These are phyloP conservation scores for Clarias magur DNA, from an alignment of 2,113 vertebrate species.

Conservation along the genomic window DNA sequence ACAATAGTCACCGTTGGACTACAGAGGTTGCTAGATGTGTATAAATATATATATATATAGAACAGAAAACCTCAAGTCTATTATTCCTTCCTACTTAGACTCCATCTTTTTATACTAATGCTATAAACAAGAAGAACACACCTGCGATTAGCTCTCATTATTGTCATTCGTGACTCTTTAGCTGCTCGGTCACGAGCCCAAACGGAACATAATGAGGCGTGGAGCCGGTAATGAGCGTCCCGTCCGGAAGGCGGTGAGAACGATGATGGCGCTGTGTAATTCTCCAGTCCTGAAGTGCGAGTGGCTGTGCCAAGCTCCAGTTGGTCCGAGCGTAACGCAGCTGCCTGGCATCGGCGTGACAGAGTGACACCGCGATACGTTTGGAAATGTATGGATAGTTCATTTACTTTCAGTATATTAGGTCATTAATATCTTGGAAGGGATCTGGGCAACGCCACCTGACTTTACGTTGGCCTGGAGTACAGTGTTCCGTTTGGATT, in stretches of 20 bases:
- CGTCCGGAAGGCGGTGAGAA: constrained; percentile 22
- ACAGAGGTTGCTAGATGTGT: too few species aligned
- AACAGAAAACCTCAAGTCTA: background rate
- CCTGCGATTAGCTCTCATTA: constrained; percentile 42
- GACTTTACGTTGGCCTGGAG: background rate
- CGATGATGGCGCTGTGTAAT: constrained; percentile 29
- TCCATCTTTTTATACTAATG: constrained; percentile 11
- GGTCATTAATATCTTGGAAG: constrained; percentile 37
- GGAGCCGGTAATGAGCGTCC: constrained; percentile 39
- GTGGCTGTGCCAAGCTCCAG: constrained; percentile 8
- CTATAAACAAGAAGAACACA: constrained; percentile 8
- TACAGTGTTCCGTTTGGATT: constrained; percentile 1
- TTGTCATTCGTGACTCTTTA: constrained; percentile 23
- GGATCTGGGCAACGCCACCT: constrained; percentile 2
- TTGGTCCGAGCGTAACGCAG: constrained; percentile 30
- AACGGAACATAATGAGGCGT: constrained; percentile 47
- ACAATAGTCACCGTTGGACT: too few species aligned
- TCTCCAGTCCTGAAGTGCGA: constrained; percentile 10
- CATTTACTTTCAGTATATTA: background rate
- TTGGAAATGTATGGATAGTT: background rate
- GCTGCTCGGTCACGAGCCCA: background rate
- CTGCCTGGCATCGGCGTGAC: constrained; percentile 3
- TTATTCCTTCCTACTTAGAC: constrained; percentile 41
- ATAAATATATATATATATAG: too few species aligned
- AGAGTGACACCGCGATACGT: background rate